Evolutionary conservation across 1,140 invertebrate genomes (phyloP).

Genomic region (Mercenaria mercenaria): DNA sequence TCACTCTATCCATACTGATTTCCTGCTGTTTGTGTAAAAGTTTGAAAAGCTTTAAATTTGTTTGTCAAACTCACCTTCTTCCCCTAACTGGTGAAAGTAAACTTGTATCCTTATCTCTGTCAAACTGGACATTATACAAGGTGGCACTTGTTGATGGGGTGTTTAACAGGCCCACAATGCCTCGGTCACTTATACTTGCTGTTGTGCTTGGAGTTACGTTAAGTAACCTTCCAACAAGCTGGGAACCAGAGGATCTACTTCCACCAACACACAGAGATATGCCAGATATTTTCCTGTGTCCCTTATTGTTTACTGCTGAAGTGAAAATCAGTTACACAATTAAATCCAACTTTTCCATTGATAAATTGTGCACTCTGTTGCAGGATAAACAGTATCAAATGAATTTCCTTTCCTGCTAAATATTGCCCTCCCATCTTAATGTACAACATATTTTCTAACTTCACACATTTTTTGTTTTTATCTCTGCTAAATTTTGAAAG

Average conservation of each 20-base stretch:
- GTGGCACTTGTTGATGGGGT: constrained; percentile 9
- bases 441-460: too few species aligned
- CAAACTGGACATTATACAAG: constrained; percentile 49
- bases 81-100: constrained; percentile 37
- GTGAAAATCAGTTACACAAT: neutral
- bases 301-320: neutral
- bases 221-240: constrained; percentile 44
- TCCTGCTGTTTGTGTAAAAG: too few species aligned
- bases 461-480: too few species aligned
- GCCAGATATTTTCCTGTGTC: neutral
- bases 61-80: constrained; percentile 47
- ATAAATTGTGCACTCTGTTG: too few species aligned
- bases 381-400: too few species aligned
- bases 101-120: constrained; percentile 53
- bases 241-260: neutral
- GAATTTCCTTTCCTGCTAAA: too few species aligned
- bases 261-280: neutral
- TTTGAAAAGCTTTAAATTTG: too few species aligned
- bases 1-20: too few species aligned
- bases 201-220: neutral
- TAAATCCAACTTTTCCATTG: too few species aligned
- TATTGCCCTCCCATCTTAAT: too few species aligned
- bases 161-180: constrained; percentile 47
- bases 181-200: constrained; percentile 38
- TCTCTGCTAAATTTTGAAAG: too few species aligned